A percentile compares a stretch with the other conserved stretches of the same genome.
Evolutionary conservation across 2,113 vertebrate genomes (phyloP).

Genomic region (Willisornis vidua): DNA sequence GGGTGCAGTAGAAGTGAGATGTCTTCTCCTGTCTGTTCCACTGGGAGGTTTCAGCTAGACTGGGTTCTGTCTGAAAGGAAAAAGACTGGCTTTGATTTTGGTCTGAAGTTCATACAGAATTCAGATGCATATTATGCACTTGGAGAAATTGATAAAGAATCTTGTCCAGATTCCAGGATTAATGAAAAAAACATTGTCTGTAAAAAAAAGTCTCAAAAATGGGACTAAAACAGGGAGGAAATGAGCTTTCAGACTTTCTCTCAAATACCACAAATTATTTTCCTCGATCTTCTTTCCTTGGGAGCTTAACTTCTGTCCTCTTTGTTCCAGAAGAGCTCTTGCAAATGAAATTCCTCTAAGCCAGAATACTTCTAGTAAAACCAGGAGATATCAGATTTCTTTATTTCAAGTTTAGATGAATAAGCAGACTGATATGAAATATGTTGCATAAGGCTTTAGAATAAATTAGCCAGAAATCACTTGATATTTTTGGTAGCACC

Average conservation of each 20-base stretch:
- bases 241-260: background rate
- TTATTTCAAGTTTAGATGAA: constrained; percentile 36
- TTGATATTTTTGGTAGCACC: constrained; percentile 57
- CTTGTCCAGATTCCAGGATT: background rate
- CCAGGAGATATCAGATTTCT: constrained; percentile 21
- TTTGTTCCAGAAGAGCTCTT: constrained; percentile 8
- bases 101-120: background rate
- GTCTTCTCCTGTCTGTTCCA: background rate
- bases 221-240: background rate
- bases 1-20: background rate
- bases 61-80: background rate
- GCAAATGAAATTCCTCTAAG: constrained; percentile 4
- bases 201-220: background rate
- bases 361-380: constrained; percentile 46
- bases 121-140: background rate
- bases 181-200: background rate
- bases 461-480: constrained; percentile 39
- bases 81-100: background rate
- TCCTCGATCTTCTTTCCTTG: background rate
- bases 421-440: constrained; percentile 50
- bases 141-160: background rate
- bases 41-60: background rate
- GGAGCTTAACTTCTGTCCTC: constrained; percentile 12
- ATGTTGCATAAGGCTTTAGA: constrained; percentile 38
- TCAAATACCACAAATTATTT: constrained; percentile 13